phyloP scores from a whole-genome alignment of 2,888 invertebrate genomes.

The Leucozona laternaria region DNA sequence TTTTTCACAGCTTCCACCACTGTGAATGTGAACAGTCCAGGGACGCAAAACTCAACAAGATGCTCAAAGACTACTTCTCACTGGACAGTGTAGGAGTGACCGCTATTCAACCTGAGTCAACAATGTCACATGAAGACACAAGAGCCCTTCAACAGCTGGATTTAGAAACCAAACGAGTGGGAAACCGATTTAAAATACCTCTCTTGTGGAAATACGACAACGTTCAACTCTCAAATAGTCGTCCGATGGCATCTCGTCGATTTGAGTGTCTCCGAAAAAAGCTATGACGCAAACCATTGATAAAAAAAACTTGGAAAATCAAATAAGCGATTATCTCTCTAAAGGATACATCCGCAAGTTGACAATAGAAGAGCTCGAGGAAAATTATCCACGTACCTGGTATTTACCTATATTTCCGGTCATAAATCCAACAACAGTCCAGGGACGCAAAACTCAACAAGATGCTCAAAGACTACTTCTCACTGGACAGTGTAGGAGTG shows the following conservation, averaged over 20 bases:
- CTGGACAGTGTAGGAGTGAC: background rate
- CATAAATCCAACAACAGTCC: background rate
- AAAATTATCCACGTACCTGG: background rate
- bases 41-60: background rate
- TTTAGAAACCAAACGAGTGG: background rate
- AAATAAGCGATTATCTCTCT: no score
- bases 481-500: constrained; percentile 6
- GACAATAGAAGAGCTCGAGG: no score
- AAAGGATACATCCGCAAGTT: no score
- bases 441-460: background rate
- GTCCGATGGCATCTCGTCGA: no score
- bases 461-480: constrained; percentile 26
- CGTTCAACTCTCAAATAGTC: no score
- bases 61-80: constrained; percentile 28
- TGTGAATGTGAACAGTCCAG: background rate
- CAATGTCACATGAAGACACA: background rate
- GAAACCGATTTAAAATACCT: background rate
- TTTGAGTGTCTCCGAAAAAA: no score
- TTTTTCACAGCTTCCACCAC: background rate
- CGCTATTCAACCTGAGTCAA: constrained; percentile 1
- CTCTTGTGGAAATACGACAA: no score
- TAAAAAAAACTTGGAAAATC: no score
- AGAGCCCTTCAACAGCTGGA: background rate
- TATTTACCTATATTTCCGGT: no score
- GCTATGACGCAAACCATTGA: no score